Conservation (phyloP, 1,140 invertebrate genomes). For the Atta texana region DNA sequence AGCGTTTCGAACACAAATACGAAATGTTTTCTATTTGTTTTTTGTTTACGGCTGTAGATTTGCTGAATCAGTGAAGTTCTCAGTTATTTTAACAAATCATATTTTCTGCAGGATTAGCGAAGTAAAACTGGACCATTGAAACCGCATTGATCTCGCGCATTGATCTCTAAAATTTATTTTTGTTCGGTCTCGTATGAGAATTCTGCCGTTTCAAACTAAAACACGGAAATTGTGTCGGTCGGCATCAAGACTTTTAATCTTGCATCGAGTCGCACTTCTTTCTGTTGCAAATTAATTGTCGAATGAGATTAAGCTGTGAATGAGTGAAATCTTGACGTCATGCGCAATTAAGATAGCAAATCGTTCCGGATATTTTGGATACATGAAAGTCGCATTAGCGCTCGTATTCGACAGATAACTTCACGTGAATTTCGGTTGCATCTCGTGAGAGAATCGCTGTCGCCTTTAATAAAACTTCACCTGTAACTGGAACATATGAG, state of each 20-base stretch:
- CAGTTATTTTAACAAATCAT: too few species aligned
- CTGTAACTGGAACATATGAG: too few species aligned
- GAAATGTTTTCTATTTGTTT: too few species aligned
- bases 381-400: conserved; percentile 74
- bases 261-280: not conserved
- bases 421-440: not conserved
- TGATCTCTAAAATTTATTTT: not conserved
- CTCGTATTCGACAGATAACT: conserved; percentile 65
- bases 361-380: conserved; percentile 32
- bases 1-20: too few species aligned
- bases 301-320: conserved; percentile 16
- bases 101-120: not conserved
- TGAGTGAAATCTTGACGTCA: conserved; percentile 64
- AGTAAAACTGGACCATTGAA: not conserved
- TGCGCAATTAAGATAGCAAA: conserved; percentile 72
- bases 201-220: not conserved
- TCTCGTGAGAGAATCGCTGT: not conserved
- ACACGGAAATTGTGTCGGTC: not conserved
- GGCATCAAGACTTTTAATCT: conserved; percentile 13
- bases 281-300: conserved; percentile 69
- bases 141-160: not conserved
- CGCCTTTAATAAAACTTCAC: not conserved
- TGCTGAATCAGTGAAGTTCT: too few species aligned
- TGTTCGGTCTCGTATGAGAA: not conserved
- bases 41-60: too few species aligned